Conservation (phyloP, 2,888 invertebrate species). For the Aphidoletes aphidimyza region DNA sequence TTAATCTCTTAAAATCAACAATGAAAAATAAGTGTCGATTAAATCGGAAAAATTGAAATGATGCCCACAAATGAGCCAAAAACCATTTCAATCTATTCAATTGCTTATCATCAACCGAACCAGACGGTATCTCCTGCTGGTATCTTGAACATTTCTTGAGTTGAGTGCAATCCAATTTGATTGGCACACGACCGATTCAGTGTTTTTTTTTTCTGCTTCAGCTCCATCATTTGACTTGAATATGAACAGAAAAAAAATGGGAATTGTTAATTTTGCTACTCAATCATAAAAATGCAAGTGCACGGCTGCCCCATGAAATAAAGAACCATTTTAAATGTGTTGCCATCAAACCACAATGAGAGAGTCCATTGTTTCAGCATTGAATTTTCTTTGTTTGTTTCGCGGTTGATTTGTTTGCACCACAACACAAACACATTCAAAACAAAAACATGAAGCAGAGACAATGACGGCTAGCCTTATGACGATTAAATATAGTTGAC, state of each 20-base stretch:
- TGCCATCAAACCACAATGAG: neutral
- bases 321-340: neutral
- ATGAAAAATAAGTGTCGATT: constrained; percentile 13
- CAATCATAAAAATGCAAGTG: neutral
- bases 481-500: neutral
- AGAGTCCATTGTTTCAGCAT: constrained; percentile 9
- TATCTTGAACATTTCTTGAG: too few relatives aligned
- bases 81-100: neutral
- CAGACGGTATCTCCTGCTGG: too few relatives aligned
- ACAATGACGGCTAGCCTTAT: neutral
- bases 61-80: neutral
- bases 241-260: neutral
- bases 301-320: neutral
- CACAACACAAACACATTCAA: too few relatives aligned
- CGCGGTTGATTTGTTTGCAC: constrained; percentile 19
- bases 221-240: too few relatives aligned
- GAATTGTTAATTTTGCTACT: neutral
- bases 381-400: constrained; percentile 9
- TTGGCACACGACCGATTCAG: neutral
- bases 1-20: neutral
- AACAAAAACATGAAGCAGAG: neutral
- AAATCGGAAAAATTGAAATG: neutral
- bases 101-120: too few relatives aligned
- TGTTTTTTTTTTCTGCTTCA: neutral
- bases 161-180: neutral